Evolutionary conservation across 2,888 invertebrate genomes (phyloP), one percentile per base, ranked within the genome.

Genomic region (Athetis lepigone): DNA sequence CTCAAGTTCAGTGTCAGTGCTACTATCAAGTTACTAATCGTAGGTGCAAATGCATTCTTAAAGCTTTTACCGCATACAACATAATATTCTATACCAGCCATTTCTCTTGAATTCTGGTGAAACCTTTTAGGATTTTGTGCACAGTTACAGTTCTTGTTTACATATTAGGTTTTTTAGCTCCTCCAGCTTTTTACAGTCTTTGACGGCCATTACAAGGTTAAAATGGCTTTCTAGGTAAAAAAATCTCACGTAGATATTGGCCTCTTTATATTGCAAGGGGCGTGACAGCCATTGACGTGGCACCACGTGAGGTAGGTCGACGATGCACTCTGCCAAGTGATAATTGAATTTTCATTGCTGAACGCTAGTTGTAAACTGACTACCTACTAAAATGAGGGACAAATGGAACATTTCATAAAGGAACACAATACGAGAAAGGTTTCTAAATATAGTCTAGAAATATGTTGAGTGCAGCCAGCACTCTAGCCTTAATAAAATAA

Each of bases 271-370:
- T 52, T 55, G 47, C 29, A 43, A 75, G 75, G 77, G 82, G 82
- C 82, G 79, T 82, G 83, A 79, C 81, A 60, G 71, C 51, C 52
- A 79, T 67, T 86, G 86, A 88, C 86, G 85, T 84, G 54, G 27
- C 25, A 80, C 71, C 84, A 85, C 84, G 85, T 89, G 90, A 86
- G 88, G 88, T 86, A 89, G 90, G 90, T 88, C 89, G 84, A 85
- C 71, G 74, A 71, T 59, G 47, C 62, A 63, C 69, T 52, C 70
- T 90, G 90, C 90, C 90, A 90, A 90, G 66, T 73, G 63, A 64
- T 80, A 77, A 81, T 77, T 76, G 60, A 67, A 67, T 79, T 79
- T 73, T 74, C 68, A 71, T 79, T 72, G 70, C 67, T 74, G 73
- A 79, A 79, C 70, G 59, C 58, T 70, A 75, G 60, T 72, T 52